Evolutionary conservation across 2,797 vertebrate genomes (phyloP).

Genomic region (Salarias fasciatus): DNA sequence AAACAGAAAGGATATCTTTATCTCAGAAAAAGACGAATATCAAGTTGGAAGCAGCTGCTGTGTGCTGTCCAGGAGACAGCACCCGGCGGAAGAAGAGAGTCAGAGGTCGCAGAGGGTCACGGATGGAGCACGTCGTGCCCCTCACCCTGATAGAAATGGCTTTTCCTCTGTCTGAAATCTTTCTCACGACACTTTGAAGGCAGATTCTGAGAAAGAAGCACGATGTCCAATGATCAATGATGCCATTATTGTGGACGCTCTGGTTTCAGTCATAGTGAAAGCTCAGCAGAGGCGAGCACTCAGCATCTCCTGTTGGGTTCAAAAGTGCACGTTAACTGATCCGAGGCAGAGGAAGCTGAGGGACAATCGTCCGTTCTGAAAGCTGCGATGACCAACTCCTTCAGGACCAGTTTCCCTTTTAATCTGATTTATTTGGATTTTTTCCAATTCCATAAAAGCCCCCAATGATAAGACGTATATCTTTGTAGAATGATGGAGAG

Average conservation of each 20-base stretch:
- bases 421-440: too few relatives aligned
- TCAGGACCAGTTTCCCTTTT: too few relatives aligned
- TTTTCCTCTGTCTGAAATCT: conserved; percentile 33
- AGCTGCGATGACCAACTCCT: too few relatives aligned
- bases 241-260: conserved; percentile 63
- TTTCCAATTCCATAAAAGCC: too few relatives aligned
- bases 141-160: conserved; percentile 29
- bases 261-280: conserved; percentile 64
- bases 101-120: conserved; percentile 3
- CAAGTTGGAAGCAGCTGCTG: too few relatives aligned
- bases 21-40: too few relatives aligned
- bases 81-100: too few relatives aligned
- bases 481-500: too few relatives aligned
- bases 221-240: conserved; percentile 63
- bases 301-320: conserved; percentile 58
- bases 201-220: conserved; percentile 30
- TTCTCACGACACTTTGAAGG: conserved; percentile 51
- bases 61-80: too few relatives aligned
- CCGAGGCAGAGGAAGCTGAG: conserved; percentile 23
- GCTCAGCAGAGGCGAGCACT: conserved; percentile 53
- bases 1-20: too few relatives aligned
- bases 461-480: too few relatives aligned
- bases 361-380: conserved; percentile 6
- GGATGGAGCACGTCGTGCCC: conserved; percentile 25
- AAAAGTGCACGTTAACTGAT: conserved; percentile 61